Conservation (phyloP, 2,888 invertebrate genomes). For the Nymphalis polychloros region DNA sequence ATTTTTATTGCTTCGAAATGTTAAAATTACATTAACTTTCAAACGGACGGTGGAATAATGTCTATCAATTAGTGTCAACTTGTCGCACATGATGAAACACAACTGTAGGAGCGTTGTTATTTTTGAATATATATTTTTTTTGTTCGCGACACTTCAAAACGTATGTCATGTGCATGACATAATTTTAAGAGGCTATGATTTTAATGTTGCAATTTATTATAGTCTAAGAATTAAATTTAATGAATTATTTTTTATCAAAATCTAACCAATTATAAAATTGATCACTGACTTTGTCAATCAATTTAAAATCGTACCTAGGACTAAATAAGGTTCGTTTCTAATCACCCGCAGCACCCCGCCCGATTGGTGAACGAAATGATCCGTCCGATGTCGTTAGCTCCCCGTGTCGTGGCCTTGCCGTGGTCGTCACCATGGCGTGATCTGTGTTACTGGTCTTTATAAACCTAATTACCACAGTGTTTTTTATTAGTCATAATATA, state of each 20-base stretch:
- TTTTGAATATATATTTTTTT: background rate
- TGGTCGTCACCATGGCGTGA: slow-evolving; percentile 47
- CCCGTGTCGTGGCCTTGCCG: slow-evolving; percentile 59
- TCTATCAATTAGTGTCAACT: slow-evolving; percentile 18
- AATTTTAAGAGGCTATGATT: slow-evolving; percentile 32
- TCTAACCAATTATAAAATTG: background rate
- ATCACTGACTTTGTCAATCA: background rate
- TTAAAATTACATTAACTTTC: slow-evolving; percentile 2
- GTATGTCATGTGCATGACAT: slow-evolving; percentile 2
- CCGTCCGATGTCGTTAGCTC: slow-evolving; percentile 73
- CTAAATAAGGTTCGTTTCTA: slow-evolving; percentile 38
- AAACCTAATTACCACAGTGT: background rate
- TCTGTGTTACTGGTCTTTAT: slow-evolving; percentile 37
- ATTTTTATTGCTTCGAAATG: slow-evolving; percentile 9
- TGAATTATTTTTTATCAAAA: background rate
- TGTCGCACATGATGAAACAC: slow-evolving; percentile 16
- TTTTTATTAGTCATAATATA: no score
- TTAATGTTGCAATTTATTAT: slow-evolving; percentile 20
- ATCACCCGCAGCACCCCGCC: slow-evolving; percentile 39
- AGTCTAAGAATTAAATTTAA: slow-evolving; percentile 5
- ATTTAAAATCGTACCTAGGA: slow-evolving; percentile 1
- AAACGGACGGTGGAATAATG: slow-evolving; percentile 11
- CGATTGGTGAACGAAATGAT: slow-evolving; percentile 67
- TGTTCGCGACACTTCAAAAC: slow-evolving; percentile 7
- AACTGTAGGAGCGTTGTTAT: slow-evolving; percentile 6